Evolutionary conservation across 2,797 vertebrate species (phyloP), one percentile per base, ranked within the genome.

Genomic region (Acanthurus tractus): DNA sequence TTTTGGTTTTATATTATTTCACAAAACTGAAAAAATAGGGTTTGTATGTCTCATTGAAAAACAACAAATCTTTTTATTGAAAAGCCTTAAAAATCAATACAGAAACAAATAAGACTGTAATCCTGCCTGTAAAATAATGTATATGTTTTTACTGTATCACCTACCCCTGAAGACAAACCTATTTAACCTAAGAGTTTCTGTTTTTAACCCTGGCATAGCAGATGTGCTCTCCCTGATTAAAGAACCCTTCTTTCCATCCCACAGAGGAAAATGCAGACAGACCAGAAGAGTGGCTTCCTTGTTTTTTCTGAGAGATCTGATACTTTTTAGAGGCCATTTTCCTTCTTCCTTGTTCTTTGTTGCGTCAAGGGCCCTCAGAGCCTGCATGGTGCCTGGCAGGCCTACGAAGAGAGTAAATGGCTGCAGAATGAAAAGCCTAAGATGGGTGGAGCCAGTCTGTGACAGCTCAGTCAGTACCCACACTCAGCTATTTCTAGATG

Each of bases 401-500:
- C 36, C 38, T 48, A 48, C 36, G 49, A 42, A 45, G 50, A 65
- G 44, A 70, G 54, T 25, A 74, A 61, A 36, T 34, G 40, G 29
- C 55, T 79, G 68, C 18, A 44, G 66, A 62, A 61, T 69, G 22
- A 70, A 59, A 76, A 69, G 38, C 50, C 6, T 9, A 66, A 13
- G 61, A 63, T 61, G 74, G 63, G 58, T 70, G 69, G 62, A 76
- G 25, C 1, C 49, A 0, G 48, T 53, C 70, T 56, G 17, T 76
- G 80, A 77, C 79, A 80, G 74, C 75, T 80, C 70, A 12, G 66
- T 53, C 72, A 25, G 70, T 71, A 81, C 67, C 79, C 76, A 77
- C 83, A 69, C 86, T 81, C 63, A 1, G 75, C 79, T 89, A 81
- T 89, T 90, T 87, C 69, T 83, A 87, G 86, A 65, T 45, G 25